These are phyloP conservation scores for Montipora capricornis DNA, from an alignment of 64 coral and sea anemone genomes.

Conservation along the genomic window DNA sequence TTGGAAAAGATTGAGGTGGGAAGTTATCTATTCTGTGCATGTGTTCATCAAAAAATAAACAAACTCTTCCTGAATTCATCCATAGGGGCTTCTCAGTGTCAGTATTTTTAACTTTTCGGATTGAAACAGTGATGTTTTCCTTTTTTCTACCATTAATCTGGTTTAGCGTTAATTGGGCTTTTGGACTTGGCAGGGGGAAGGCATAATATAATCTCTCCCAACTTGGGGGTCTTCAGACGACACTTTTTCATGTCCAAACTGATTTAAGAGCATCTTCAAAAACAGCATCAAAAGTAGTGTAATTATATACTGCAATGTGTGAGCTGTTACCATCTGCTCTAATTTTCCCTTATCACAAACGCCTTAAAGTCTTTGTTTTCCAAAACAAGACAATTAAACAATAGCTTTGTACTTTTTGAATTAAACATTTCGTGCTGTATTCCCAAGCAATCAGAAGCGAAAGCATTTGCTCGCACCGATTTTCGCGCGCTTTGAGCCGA, in stretches of 20 bases:
- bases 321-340: not conserved
- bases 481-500: no score
- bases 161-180: no score
- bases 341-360: not conserved
- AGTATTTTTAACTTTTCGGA: not conserved
- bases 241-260: no score
- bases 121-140: not conserved
- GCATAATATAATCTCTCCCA: no score
- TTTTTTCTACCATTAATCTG: not conserved
- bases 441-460: no score
- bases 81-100: not conserved
- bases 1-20: not conserved
- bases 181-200: no score
- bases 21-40: not conserved
- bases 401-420: not conserved
- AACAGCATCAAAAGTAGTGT: not conserved
- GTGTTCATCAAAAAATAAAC: not conserved
- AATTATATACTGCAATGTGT: not conserved
- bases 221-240: no score
- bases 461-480: no score
- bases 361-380: not conserved
- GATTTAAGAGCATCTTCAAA: no score
- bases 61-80: not conserved
- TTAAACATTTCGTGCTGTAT: not conserved
- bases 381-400: not conserved